Base-by-base conservation (phyloP, 2,888 invertebrate genomes). In the Eristalis tenax region DNA sequence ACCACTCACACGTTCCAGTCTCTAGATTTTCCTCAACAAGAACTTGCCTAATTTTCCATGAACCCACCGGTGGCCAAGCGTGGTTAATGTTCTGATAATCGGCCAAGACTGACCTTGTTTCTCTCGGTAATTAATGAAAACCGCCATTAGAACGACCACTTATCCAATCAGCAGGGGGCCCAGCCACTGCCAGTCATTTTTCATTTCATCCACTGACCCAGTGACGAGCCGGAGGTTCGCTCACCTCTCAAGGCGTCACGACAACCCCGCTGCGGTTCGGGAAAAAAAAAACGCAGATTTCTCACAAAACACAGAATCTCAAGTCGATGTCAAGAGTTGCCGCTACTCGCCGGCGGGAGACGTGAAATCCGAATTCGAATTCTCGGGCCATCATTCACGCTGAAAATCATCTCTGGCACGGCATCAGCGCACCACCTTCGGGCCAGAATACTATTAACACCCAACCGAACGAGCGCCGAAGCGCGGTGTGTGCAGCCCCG, bases 361-460 rank as follows among this genome's bases (percentile, higher is more conserved):
- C 40, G 40, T 38, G 32, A 43, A n/a, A 43, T 43, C n/a, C 43
- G 11, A 74, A 38, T 40, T 38, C 40, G 26, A 66, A 63, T 15
- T 15, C 40, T 32, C 13, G 28, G 35, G 32, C 64, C 63, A 77
- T 70, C 43, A 69, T 32, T 59, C 26, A 68, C 63, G 50, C 13
- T 50, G 23, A 50, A 77, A 77, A 77, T 70, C 63, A 63, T 56
- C 38, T 18, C 18, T 75, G 18, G 6, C 18, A 38, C 18, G 18
- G 28, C 57, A 28, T 61, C 15, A 28, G 6, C 15, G 28, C 28
- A 28, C 28, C 50, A 50, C 18, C 50, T 50, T 50, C n/a, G 18
- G 50, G 50, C 26, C 69, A 18, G 77, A 69, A 64, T 18, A 64
- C 38, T 50, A 70, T 77, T 70, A 69, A 69, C 77, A 69, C 50